Base-by-base conservation (phyloP, 2,888 invertebrate genomes). In the Electrophaes corylata region DNA sequence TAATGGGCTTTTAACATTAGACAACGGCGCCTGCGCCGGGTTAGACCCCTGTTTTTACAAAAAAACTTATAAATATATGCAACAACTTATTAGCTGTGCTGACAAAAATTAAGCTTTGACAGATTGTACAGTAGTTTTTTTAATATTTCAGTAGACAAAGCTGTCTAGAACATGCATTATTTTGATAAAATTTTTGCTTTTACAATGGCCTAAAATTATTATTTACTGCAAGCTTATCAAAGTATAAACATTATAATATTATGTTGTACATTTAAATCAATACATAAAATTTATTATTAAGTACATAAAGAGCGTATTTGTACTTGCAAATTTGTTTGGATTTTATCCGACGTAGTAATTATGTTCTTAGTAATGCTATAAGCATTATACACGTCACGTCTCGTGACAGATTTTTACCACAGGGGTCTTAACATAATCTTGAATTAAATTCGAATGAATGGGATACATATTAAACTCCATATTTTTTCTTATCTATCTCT, bases 1-100 rank as follows among this genome's bases (percentile, higher is more conserved):
- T 93, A 68, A 94, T 94, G 80, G 92, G 93, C 72, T 94, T 94
- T 62, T 94, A 95, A 82, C 95, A 94, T 23, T 77, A 46, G 8
- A 29, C 64, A 62, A 76, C 81, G 78, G 86, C 90, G 91, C 91
- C 90, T 70, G 91, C 91, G 83, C 88, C 79, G 76, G 75, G 66
- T 47, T 19, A 68, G 77, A 78, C 83, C 82, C 82, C 77, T 64
- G 67, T 52, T 50, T 4, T 23, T 29, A 35, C 2, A 12, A 33
- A 45, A 29, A 31, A 57, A 60, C 48, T 62, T 60, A 45, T 46
- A 35, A 46, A 60, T n/a, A 31, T 46, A 41, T 40, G 23, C 1
- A 29, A 10, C 2, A 2, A 2, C 10, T 10, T 10, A n/a, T n/a
- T n/a, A n/a, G n/a, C n/a, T n/a, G n/a, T 29, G 8, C 26, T 29